Conservation (phyloP, 2,888 invertebrate genomes). For the Cephus runcator region DNA sequence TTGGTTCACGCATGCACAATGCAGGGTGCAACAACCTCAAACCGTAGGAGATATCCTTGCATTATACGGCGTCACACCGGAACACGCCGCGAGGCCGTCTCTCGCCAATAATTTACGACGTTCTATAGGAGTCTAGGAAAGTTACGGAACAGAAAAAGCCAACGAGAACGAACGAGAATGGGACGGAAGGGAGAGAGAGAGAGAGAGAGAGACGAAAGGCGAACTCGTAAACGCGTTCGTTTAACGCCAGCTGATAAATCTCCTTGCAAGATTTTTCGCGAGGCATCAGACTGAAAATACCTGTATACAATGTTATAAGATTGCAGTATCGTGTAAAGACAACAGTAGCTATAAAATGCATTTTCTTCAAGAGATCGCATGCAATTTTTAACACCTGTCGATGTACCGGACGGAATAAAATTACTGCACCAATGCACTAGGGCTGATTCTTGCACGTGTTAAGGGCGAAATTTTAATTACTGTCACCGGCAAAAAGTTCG, state of each 20-base stretch:
- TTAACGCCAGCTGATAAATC: background rate
- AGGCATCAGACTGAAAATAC: background rate
- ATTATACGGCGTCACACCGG: constrained; percentile 10
- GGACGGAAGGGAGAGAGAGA: constrained; percentile 16
- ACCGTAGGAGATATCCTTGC: constrained; percentile 24
- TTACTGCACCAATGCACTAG: background rate
- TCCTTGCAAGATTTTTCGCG: background rate
- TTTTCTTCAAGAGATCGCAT: background rate
- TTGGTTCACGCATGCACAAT: constrained; percentile 37
- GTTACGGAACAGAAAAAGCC: constrained; percentile 24
- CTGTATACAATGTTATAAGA: background rate
- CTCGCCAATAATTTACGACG: constrained; percentile 42
- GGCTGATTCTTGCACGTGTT: background rate
- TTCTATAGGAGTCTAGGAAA: constrained; percentile 31
- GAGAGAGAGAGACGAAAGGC: constrained; percentile 13
- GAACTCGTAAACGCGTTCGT: constrained; percentile 11
- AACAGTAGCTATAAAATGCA: background rate
- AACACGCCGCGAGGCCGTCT: constrained; percentile 9
- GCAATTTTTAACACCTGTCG: background rate
- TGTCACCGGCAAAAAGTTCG: background rate
- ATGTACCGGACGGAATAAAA: background rate
- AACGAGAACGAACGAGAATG: constrained; percentile 25
- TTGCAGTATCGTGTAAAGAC: background rate
- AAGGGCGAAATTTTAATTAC: background rate
- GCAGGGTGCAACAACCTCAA: constrained; percentile 44